Evolutionary conservation across 2,113 vertebrate species (phyloP), one percentile per base, ranked within the genome.

Genomic region (Mormyrus iriodes): DNA sequence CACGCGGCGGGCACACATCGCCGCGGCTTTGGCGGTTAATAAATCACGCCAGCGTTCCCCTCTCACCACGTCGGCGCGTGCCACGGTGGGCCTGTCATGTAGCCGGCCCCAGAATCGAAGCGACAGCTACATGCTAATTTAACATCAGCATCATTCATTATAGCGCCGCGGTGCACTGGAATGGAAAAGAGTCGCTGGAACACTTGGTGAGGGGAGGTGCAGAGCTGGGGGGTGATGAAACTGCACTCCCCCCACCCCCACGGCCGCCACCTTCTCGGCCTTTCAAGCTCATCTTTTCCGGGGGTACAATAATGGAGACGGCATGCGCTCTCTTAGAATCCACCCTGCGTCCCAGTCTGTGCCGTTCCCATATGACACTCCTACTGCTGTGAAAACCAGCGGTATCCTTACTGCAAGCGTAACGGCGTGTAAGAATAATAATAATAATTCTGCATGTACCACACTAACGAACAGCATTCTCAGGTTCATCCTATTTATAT

Each of bases 111-210:
- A 92, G 94, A 94, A 92, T 93, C 88, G 88, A 95, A 93, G 94
- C 93, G 95, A 96, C 95, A 95, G 95, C 95, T 95, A 95, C 95
- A 96, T 96, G 95, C 95, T 96, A 96, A 96, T 96, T 96, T 94
- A 94, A 94, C 95, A 94, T 93, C 91, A 93, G 93, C 94, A 94
- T 95, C 94, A 95, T 95, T 95, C 95, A 95, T 95, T 96, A 96
- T 95, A 95, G 93, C 94, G 93, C 94, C 93, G 91, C 93, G 92
- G 94, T 92, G 95, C 94, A 95, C 88, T 91, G 93, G 94, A 92
- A 95, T 91, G 93, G 94, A 95, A 95, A 95, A 27, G 61, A 91
- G 92, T 87, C 92, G 93, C 91, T 93, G 93, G 94, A 93, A 92
- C 90, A 91, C 92, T 93, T 92, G 91, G 92, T 24, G 51, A 82